These are phyloP conservation scores for Haliaeetus leucogaster DNA, from an alignment of 2,113 vertebrate genomes.

Conservation along the genomic window DNA sequence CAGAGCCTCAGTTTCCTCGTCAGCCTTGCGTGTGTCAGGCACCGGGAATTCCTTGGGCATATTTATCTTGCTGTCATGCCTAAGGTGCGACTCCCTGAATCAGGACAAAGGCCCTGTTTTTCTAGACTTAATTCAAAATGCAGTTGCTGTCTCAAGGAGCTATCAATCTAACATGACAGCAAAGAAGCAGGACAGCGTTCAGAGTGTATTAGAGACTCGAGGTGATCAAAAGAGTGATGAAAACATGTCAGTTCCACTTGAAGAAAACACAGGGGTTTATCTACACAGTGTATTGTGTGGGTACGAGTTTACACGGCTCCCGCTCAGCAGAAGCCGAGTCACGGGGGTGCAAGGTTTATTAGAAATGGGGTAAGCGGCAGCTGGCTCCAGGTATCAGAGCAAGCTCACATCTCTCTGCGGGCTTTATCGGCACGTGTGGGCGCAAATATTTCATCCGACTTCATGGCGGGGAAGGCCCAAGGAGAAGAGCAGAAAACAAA, in stretches of 20 bases:
- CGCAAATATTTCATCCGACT: not conserved
- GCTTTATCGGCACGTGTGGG: not conserved
- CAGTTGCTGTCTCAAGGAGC: not conserved
- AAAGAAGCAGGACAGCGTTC: conserved; percentile 7
- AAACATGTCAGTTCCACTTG: conserved; percentile 20
- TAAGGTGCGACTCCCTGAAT: not conserved
- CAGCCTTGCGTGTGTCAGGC: not conserved
- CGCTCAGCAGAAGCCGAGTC: not conserved
- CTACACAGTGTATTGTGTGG: not conserved
- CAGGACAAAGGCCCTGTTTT: not conserved
- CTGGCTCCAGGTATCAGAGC: not conserved
- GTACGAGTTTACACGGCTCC: not conserved
- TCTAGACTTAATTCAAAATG: conserved; percentile 25
- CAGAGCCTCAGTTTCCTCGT: not conserved
- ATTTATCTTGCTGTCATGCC: conserved; percentile 36
- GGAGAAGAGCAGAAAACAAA: not conserved
- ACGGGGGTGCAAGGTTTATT: not conserved
- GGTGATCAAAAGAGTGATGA: conserved; percentile 52
- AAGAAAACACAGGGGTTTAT: conserved; percentile 16
- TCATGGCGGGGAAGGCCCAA: not conserved
- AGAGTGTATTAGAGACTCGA: not conserved
- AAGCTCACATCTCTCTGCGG: not conserved
- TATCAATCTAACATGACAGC: conserved; percentile 42
- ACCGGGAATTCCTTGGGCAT: not conserved
- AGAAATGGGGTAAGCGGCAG: not conserved